Evolutionary conservation across 2,113 vertebrate species (phyloP), one percentile per base, ranked within the genome.

Genomic region (Bos indicus): DNA sequence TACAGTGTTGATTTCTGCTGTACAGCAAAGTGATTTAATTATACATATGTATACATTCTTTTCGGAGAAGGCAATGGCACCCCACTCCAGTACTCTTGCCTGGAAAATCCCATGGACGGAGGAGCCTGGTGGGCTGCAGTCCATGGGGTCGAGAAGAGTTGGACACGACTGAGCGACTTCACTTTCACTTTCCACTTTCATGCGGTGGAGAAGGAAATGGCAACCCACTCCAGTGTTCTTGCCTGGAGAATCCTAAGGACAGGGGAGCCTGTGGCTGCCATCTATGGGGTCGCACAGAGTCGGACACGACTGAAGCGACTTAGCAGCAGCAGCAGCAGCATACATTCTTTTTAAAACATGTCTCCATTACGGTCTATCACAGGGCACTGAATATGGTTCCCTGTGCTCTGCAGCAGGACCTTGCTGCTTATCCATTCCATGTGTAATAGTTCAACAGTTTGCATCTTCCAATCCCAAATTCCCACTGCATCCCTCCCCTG

Each of bases 271-370:
- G 59, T 12, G 59, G 59, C 26, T 60, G 59, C 59, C 5, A 0
- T 60, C 59, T 13, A 6, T 28, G 59, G 59, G 26, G 26, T 60
- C 5, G 0, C 59, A 13, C 12, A 28, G 26, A 30, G 59, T 62
- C 1, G 6, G 59, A 30, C 28, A 15, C 0, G 28, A 62, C 6
- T 2, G 59, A 60, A 30, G 30, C 1, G 6, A 33, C 30, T 33
- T 7, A 15, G 60, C 60, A 6, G 60, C 60, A 16, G 28, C 14
- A 15, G 6, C 59, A 60, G 59, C 59, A 33, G 28, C 60, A 48
- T 17, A 6, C 4, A 19, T 48, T 48, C 15, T 9, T 71, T 40
- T 23, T 6, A 71, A 40, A 40, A 2, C 33, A 11, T 13, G 40
- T 77, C 14, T 14, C 36, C 23, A 2, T 13, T 7, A 4, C 26